Evolutionary conservation across 2,797 vertebrate species (phyloP).

Genomic region (Spinus olivaceus): DNA sequence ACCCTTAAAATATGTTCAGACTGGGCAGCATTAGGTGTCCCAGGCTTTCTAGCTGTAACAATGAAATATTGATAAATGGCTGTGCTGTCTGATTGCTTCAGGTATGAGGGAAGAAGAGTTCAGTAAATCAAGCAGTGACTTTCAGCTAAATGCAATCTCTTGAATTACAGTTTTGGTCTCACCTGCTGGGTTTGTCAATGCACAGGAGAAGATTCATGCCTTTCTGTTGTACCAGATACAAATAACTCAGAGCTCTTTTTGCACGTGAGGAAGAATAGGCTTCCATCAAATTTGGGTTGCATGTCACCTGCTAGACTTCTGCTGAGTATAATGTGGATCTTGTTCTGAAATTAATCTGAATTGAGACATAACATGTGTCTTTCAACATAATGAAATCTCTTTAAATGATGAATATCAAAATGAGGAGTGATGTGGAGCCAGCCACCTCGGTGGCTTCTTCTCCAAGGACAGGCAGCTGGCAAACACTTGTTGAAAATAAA

Average conservation of each 20-base stretch:
- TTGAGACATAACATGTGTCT: background rate
- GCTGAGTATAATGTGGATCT: background rate
- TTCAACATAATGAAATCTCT: background rate
- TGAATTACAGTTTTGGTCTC: background rate
- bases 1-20: background rate
- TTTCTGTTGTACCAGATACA: background rate
- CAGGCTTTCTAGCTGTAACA: background rate
- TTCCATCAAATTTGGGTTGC: background rate
- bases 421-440: background rate
- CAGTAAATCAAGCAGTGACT: conserved; percentile 3
- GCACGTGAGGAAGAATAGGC: background rate
- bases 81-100: background rate
- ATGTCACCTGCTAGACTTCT: background rate
- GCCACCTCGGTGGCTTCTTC: background rate
- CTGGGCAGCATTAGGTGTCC: background rate
- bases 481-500: background rate
- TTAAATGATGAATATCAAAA: background rate
- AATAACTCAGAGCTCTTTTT: background rate
- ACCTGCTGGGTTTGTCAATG: background rate
- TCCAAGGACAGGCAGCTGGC: background rate
- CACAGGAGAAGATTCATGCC: background rate
- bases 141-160: background rate
- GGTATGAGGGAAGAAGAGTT: background rate
- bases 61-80: conserved; percentile 30
- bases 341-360: background rate